Conservation (phyloP, 2,113 vertebrate species). For the Verasper variegatus region DNA sequence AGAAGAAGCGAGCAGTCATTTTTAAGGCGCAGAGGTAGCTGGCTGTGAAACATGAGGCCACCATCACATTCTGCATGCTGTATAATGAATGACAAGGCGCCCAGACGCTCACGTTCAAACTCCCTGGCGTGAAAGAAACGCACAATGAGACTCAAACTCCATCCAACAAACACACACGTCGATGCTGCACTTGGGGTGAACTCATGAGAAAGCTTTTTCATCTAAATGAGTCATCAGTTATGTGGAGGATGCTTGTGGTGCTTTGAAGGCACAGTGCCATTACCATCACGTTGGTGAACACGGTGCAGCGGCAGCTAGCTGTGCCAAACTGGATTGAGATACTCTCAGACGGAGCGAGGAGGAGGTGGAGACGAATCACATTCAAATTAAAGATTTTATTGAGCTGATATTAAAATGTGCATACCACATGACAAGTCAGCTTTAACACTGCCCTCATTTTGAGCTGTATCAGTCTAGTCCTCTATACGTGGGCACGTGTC, state of each 20-base stretch:
- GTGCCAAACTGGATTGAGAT: conserved; percentile 10
- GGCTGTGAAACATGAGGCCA: conserved; percentile 46
- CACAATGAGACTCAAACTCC: conserved; percentile 17
- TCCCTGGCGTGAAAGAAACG: background rate
- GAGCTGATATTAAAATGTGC: conserved; percentile 33
- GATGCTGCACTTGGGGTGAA: conserved; percentile 53
- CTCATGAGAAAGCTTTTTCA: conserved; percentile 55
- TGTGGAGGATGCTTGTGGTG: conserved; percentile 54
- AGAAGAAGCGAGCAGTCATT: conserved; percentile 15
- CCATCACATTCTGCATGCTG: conserved; percentile 13
- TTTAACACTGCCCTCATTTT: conserved; percentile 45
- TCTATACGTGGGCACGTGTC: conserved; percentile 6
- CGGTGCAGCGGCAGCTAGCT: conserved; percentile 22
- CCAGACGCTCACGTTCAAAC: conserved; percentile 27
- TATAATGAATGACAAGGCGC: conserved; percentile 45
- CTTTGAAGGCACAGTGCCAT: conserved; percentile 39
- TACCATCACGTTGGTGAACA: conserved; percentile 52
- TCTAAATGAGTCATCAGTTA: conserved; percentile 68
- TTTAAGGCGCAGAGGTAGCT: conserved; percentile 16
- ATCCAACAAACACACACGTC: conserved; percentile 14
- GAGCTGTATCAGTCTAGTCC: conserved; percentile 9
- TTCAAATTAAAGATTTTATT: conserved; percentile 68
- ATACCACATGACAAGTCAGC: background rate
- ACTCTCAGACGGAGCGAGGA: conserved; percentile 3
- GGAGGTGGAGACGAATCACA: conserved; percentile 31